Evolutionary conservation across 2,113 vertebrate species (phyloP).

Genomic region (Panthera uncia): DNA sequence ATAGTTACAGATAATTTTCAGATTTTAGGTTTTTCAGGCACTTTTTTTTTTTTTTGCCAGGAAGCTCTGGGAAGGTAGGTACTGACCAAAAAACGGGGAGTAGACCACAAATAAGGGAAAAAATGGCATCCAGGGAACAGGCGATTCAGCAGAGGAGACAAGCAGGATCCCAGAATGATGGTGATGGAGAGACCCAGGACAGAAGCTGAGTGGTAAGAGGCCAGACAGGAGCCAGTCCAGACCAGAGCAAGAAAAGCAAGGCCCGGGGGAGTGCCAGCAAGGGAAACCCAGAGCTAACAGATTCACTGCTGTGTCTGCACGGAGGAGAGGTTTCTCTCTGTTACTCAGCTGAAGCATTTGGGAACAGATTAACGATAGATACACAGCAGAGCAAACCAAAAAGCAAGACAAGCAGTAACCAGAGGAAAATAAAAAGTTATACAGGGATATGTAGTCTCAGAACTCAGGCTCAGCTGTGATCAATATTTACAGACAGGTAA

Average conservation of each 20-base stretch:
- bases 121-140: background rate
- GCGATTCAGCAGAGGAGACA: background rate
- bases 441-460: background rate
- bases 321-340: background rate
- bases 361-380: background rate
- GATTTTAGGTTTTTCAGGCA: background rate
- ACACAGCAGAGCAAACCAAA: background rate
- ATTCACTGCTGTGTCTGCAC: accelerated
- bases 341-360: background rate
- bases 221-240: background rate
- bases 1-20: background rate
- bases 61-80: background rate
- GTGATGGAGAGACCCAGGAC: background rate
- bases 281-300: background rate
- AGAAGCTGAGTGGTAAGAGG: background rate
- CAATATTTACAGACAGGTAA: background rate
- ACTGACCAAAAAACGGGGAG: background rate
- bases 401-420: background rate
- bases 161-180: accelerated
- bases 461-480: background rate
- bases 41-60: background rate
- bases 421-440: background rate
- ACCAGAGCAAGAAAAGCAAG: accelerated
- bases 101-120: background rate
- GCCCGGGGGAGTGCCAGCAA: background rate